These are phyloP conservation scores for Tetragonula clypearis DNA, from an alignment of 1,140 invertebrate species.

Conservation along the genomic window DNA sequence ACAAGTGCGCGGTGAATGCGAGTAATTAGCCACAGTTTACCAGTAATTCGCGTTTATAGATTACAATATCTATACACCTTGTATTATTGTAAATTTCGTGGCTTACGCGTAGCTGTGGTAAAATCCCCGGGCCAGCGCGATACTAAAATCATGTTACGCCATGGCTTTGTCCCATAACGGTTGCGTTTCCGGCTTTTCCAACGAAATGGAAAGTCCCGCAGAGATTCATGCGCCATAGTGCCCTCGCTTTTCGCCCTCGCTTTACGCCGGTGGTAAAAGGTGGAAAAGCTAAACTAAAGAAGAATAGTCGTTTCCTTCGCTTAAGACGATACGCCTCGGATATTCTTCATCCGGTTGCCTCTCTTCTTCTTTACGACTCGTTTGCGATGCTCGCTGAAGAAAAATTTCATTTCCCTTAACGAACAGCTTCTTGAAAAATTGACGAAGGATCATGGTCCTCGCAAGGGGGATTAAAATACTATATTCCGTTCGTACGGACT, in stretches of 20 bases:
- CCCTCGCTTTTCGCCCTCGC: not conserved
- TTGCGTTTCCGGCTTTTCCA: not conserved
- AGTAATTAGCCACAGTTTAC: too few species aligned
- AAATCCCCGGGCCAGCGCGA: not conserved
- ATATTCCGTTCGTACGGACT: too few species aligned
- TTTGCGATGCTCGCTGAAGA: not conserved
- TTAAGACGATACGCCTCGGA: constrained; percentile 5
- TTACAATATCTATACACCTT: too few species aligned
- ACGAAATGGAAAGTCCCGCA: constrained; percentile 36
- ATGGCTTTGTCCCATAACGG: not conserved
- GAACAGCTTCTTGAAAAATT: too few species aligned
- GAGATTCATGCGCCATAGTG: constrained; percentile 3
- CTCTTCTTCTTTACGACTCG: not conserved
- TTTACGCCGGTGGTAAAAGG: constrained; percentile 26
- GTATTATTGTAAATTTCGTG: constrained; percentile 22
- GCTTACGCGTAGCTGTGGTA: not conserved
- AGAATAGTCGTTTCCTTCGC: not conserved
- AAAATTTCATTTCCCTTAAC: not conserved
- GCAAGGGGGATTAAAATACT: too few species aligned
- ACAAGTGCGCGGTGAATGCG: too few species aligned
- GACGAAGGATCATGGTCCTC: too few species aligned
- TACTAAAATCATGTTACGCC: not conserved
- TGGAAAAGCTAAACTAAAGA: not conserved
- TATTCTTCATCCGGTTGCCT: constrained; percentile 9
- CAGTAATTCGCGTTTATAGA: too few species aligned